Percentiles rank a stretch among this genome's conserved stretches.
Evolutionary conservation across 23 tunicate genomes (phyloP).

Genomic region (Trididemnum nubilum): DNA sequence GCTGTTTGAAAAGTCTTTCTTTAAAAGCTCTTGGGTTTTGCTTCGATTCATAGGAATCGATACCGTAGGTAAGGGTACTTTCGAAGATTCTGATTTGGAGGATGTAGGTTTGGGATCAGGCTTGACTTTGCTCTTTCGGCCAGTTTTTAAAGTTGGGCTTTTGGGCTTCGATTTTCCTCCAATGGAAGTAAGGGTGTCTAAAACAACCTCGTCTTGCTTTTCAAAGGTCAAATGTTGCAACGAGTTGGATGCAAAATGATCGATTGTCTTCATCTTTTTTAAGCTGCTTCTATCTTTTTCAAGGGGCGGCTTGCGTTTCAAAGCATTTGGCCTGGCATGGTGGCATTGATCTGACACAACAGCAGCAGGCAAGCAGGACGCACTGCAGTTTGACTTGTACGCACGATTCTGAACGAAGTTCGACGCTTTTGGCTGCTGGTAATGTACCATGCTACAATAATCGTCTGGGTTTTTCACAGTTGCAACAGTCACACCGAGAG

Average conservation of each 20-base stretch:
- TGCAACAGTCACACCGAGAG: slow-evolving; percentile 71
- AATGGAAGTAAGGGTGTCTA: slow-evolving; percentile 31
- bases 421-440: not conserved
- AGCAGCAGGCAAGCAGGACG: not conserved
- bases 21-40: not conserved
- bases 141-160: not conserved
- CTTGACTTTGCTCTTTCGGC: not conserved
- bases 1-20: not conserved
- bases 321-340: not conserved
- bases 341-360: not conserved
- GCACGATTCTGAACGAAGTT: not conserved
- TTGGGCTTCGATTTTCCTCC: not conserved
- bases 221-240: slow-evolving; percentile 34
- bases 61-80: slow-evolving; percentile 19
- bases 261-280: not conserved
- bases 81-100: not conserved
- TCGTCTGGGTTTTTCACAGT: slow-evolving; percentile 49
- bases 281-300: not conserved
- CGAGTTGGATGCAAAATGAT: not conserved
- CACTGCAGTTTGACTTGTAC: not conserved
- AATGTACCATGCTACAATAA: not conserved
- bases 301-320: slow-evolving; percentile 26
- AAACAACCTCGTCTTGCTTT: slow-evolving; percentile 36
- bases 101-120: not conserved
- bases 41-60: not conserved